Percentiles rank a stretch among this genome's conserved stretches.
Conservation (phyloP, 2,113 vertebrate species). For the Apus apus region DNA sequence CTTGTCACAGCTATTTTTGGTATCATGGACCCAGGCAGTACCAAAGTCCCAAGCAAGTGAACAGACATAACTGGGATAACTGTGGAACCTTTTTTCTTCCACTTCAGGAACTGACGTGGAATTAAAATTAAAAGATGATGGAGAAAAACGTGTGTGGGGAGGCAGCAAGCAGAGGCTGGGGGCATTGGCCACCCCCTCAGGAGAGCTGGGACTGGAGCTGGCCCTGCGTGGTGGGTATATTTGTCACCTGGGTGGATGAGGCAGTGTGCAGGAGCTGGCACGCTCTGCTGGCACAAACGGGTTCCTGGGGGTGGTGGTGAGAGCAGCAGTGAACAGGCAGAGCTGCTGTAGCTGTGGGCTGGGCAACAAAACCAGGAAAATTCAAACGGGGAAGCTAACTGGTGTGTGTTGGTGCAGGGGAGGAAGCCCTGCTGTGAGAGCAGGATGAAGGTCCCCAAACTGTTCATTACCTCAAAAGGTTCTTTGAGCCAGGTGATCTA, state of each 20-base stretch:
- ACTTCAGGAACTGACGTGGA: neutral
- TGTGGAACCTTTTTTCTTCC: rapidly evolving
- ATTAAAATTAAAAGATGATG: rapidly evolving
- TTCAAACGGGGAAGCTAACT: rapidly evolving
- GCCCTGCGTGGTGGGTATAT: rapidly evolving
- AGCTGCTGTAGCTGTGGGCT: rapidly evolving
- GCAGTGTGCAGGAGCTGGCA: rapidly evolving
- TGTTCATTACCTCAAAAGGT: rapidly evolving
- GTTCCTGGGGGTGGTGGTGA: rapidly evolving
- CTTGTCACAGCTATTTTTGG: constrained; percentile 15
- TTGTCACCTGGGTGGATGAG: rapidly evolving
- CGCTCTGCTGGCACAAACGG: rapidly evolving
- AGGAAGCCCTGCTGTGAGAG: rapidly evolving
- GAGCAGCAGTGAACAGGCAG: neutral
- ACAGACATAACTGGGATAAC: neutral
- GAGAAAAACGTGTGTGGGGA: rapidly evolving
- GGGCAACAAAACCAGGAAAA: neutral
- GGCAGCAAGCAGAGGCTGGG: neutral
- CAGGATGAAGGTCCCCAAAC: rapidly evolving
- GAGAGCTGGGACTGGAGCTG: rapidly evolving
- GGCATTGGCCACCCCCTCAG: rapidly evolving
- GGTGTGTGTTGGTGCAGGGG: rapidly evolving
- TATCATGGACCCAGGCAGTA: neutral
- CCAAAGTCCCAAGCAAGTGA: neutral
- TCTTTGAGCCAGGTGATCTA: neutral